Evolutionary conservation across 2,797 vertebrate genomes (phyloP).

Genomic region (Hippocampus kuda): DNA sequence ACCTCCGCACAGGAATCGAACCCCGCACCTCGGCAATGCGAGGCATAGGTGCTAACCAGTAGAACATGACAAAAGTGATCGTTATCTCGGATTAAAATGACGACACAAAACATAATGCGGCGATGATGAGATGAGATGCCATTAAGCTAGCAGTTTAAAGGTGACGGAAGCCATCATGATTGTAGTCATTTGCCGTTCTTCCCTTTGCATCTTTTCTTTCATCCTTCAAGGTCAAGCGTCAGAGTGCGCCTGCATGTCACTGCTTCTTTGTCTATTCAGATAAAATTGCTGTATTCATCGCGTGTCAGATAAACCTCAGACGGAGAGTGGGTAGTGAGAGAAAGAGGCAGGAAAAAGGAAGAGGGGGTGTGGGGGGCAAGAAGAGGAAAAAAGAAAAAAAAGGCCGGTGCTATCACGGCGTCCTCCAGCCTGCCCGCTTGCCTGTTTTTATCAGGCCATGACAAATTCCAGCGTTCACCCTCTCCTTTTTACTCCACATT

Average conservation of each 20-base stretch:
- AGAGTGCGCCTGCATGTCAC: slow-evolving; percentile 62
- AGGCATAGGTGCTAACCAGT: too few species aligned
- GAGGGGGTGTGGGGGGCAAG: slow-evolving; percentile 21
- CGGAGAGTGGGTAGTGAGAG: slow-evolving; percentile 40
- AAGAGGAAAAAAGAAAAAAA: slow-evolving; percentile 17
- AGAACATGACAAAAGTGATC: neutral
- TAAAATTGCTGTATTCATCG: slow-evolving; percentile 72
- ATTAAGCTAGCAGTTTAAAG: slow-evolving; percentile 27
- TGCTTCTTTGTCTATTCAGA: slow-evolving; percentile 70
- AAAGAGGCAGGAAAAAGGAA: slow-evolving; percentile 30
- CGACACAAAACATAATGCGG: neutral
- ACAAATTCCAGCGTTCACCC: slow-evolving; percentile 70
- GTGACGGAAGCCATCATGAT: slow-evolving; percentile 26
- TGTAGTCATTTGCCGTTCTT: slow-evolving; percentile 28
- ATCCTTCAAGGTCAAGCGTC: slow-evolving; percentile 69
- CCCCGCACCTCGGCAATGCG: too few species aligned
- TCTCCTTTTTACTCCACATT: slow-evolving; percentile 62
- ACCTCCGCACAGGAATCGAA: too few species aligned
- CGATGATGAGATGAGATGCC: slow-evolving; percentile 1
- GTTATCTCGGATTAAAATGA: neutral
- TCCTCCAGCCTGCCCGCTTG: slow-evolving; percentile 55
- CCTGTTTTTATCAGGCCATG: slow-evolving; percentile 70
- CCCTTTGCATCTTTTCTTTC: slow-evolving; percentile 36
- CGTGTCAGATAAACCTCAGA: slow-evolving; percentile 72
- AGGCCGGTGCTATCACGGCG: slow-evolving; percentile 50